Base-by-base conservation (phyloP, 2,797 vertebrate species). In the Enteromius anoplus region DNA sequence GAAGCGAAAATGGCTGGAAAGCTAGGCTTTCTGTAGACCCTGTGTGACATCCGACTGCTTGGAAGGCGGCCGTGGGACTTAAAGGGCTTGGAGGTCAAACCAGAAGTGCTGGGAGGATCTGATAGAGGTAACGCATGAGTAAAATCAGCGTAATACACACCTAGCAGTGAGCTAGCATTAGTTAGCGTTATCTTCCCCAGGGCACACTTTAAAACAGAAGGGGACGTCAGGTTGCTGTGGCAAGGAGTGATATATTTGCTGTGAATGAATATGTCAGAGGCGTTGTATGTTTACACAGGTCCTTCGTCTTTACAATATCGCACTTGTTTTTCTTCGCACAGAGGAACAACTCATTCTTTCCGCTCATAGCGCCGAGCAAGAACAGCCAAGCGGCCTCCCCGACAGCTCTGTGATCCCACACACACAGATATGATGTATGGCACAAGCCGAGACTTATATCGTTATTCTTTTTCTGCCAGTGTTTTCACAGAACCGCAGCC, bases 211-310 rank as follows among this genome's bases (percentile, higher is more conserved):
- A 53, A 65, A 84, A 82, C 79, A 71, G 66, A 62, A 79, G 47
- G 26, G 84, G 42, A 86, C 69, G 64, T 87, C 84, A 84, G 78
- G 70, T 53, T 23, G 53, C 53, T 60, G 55, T n/a, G 58, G 26
- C 53, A 85, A 73, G 40, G 83, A 88, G 76, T 86, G 86, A 91
- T 88, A 86, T 88, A 90, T 88, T 77, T 86, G 82, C 81, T 88
- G 82, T 78, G 79, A 90, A 88, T 87, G 84, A 85, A 85, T 34
- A 69, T 86, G 85, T 66, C 86, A 84, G 66, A 83, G 62, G 70
- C 8, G 37, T 79, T 85, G 84, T 83, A 83, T 78, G 40, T 88
- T 89, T 84, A 88, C 73, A 81, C 58, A 84, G 34, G 60, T 83
- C 85, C 62, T 84, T 71, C 78, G 17, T 80, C 83, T 88, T 80